Evolutionary conservation across 2,888 invertebrate genomes (phyloP).

Genomic region (Chalcosyrphus nemorum): DNA sequence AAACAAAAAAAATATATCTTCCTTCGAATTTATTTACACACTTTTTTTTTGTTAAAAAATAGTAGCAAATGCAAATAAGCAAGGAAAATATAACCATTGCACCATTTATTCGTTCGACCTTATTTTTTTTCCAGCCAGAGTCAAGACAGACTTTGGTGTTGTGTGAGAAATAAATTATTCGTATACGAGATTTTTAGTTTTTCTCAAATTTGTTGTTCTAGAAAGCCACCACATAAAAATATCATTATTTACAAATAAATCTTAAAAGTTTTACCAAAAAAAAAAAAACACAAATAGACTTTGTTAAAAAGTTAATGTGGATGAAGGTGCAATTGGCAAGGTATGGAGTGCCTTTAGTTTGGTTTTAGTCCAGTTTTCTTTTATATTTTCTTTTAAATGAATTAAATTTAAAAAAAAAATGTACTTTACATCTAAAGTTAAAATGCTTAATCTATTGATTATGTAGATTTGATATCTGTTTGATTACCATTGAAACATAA

Average conservation of each 20-base stretch:
- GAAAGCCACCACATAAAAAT: constrained; percentile 51
- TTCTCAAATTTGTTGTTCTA: constrained; percentile 9
- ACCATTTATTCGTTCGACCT: constrained; percentile 6
- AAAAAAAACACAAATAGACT: not conserved
- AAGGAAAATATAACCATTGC: constrained; percentile 31
- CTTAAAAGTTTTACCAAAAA: constrained; percentile 16
- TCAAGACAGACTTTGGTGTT: constrained; percentile 25
- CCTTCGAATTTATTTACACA: not conserved
- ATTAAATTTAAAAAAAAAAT: not conserved
- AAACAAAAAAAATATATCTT: constrained; percentile 36
- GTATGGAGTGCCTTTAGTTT: constrained; percentile 4
- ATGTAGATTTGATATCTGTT: constrained; percentile 53
- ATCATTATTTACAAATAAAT: constrained; percentile 57
- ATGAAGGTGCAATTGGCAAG: constrained; percentile 27
- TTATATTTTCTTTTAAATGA: not conserved
- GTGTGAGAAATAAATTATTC: constrained; percentile 2
- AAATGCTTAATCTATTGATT: constrained; percentile 40
- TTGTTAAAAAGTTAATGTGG: not conserved
- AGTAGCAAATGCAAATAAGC: constrained; percentile 53
- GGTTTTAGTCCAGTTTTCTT: not conserved
- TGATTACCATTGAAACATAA: not conserved
- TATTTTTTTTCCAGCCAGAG: constrained; percentile 1
- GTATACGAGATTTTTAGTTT: not conserved
- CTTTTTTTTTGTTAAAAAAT: constrained; percentile 1
- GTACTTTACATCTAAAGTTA: not conserved